A percentile compares a stretch with the other conserved stretches of the same genome.
phyloP scores from a whole-genome alignment of 2,888 invertebrate species.

The Dugesia japonica region DNA sequence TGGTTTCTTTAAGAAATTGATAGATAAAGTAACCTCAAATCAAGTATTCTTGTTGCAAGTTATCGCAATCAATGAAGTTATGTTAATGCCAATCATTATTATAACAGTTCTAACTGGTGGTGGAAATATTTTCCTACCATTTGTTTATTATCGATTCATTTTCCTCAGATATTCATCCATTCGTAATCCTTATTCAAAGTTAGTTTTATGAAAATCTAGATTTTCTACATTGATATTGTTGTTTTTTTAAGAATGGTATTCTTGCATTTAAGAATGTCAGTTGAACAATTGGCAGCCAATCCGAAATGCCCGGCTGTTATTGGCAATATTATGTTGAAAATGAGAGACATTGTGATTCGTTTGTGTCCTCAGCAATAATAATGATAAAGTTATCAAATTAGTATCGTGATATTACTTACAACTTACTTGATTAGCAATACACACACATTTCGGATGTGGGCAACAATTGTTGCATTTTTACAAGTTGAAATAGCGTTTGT shows the following conservation, averaged over 20 bases:
- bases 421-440: too few species aligned
- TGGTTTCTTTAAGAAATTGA: not conserved
- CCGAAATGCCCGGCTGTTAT: constrained; percentile 10
- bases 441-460: too few species aligned
- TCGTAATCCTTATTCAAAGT: constrained; percentile 65
- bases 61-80: constrained; percentile 78
- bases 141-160: constrained; percentile 90
- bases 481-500: too few species aligned
- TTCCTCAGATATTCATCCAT: constrained; percentile 75
- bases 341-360: constrained; percentile 15
- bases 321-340: not conserved
- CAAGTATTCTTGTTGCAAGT: constrained; percentile 66
- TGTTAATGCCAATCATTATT: constrained; percentile 53
- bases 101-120: constrained; percentile 62
- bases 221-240: not conserved
- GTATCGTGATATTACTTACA: too few species aligned
- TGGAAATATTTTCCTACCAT: constrained; percentile 73
- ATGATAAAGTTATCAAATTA: not conserved
- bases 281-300: not conserved
- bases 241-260: not conserved
- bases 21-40: constrained; percentile 24
- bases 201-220: not conserved
- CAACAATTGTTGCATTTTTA: too few species aligned
- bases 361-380: constrained; percentile 8
- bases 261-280: constrained; percentile 11